Evolutionary conservation across 2,797 vertebrate genomes (phyloP), one percentile per base, ranked within the genome.

Genomic region (Epinephelus awoara): DNA sequence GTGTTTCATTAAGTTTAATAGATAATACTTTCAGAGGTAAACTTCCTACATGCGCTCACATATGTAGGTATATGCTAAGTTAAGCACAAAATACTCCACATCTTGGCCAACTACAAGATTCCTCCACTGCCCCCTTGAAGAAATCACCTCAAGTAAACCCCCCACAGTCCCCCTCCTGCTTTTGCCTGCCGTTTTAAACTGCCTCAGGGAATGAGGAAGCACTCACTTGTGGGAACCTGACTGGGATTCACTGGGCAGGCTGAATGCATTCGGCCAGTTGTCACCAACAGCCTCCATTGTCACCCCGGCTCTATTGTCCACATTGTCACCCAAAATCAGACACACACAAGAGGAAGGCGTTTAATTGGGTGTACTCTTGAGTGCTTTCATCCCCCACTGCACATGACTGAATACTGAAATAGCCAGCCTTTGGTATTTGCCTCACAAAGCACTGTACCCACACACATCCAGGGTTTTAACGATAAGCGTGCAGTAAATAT

Each of bases 321-420:
- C 87, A 90, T 93, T 94, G 93, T 94, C 92, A 84, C 87, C 91
- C 91, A 62, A 80, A 92, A 93, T 93, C 92, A 92, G 93, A 93
- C 93, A 90, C 93, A 92, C 92, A 94, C 87, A 92, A 90, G 93
- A 90, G 92, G 92, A 94, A 94, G 92, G 93, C 90, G 90, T 95
- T 93, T 94, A 93, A 95, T 93, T 94, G 92, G 92, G 93, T 93
- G 92, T 94, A 92, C 91, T 93, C 91, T 90, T 86, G 89, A 89
- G 89, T 66, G 80, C 90, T 89, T 92, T 93, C 84, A 93, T 89
- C 91, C 93, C 88, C 92, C 80, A 84, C 86, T 87, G 83, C 90
- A 89, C 90, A 92, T 84, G 86, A 75, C 74, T 91, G 88, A 90
- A 86, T 87, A 64, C 87, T 70, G 84, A 80, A 87, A 83, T 73